Conservation (phyloP, 2,888 invertebrate genomes). For the Harmothoe impar region DNA sequence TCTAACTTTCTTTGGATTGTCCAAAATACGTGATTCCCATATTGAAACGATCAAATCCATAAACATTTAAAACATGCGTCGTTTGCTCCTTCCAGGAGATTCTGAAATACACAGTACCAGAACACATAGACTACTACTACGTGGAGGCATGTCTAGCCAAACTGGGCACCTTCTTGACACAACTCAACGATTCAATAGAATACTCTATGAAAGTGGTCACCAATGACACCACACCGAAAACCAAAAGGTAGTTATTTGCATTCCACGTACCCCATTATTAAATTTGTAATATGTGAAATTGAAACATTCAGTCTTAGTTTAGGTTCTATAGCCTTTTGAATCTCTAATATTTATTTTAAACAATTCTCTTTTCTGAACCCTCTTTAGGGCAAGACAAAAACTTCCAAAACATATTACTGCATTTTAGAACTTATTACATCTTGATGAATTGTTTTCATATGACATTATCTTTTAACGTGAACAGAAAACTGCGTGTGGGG, state of each 20-base stretch:
- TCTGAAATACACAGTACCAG: slow-evolving; percentile 80
- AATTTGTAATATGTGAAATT: not conserved
- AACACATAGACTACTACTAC: slow-evolving; percentile 83
- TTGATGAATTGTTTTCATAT: too few relatives aligned
- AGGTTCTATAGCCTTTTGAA: too few relatives aligned
- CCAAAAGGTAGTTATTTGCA: slow-evolving; percentile 62
- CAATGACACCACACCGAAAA: slow-evolving; percentile 63
- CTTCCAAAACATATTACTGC: too few relatives aligned
- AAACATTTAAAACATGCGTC: not conserved
- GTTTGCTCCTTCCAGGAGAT: slow-evolving; percentile 81
- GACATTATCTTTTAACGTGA: too few relatives aligned
- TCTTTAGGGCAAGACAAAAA: too few relatives aligned
- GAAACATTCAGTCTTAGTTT: too few relatives aligned
- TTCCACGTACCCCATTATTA: not conserved
- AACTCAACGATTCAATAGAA: slow-evolving; percentile 84
- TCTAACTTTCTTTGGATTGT: too few relatives aligned
- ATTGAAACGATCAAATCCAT: not conserved
- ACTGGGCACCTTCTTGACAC: slow-evolving; percentile 83
- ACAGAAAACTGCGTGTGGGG: slow-evolving; percentile 54
- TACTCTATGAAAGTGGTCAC: slow-evolving; percentile 83
- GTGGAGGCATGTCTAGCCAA: slow-evolving; percentile 81
- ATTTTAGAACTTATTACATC: too few relatives aligned
- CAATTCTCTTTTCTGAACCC: too few relatives aligned
- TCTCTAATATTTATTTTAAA: not conserved
- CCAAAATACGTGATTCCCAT: too few relatives aligned